Base-by-base conservation (phyloP, 2,113 vertebrate genomes). In the Rhinogobius similis region DNA sequence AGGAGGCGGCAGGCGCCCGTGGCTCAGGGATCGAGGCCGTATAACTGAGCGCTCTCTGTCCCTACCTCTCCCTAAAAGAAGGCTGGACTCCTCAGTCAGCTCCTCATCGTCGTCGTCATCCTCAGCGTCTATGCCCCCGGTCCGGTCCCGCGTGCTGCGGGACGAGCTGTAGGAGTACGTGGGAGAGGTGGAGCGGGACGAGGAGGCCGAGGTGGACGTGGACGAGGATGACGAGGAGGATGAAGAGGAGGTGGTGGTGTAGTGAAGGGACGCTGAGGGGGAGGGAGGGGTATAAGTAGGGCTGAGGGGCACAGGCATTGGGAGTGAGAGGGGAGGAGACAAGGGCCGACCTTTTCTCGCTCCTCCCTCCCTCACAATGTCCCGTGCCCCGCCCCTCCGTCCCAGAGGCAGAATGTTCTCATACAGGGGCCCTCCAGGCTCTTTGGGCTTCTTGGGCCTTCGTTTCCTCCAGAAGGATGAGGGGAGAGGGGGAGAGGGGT, bases 401-500 rank as follows among this genome's bases (percentile, higher is more conserved):
- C 93, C 93, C 90, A 90, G 87, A 62, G 87, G 92, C 66, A 88
- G 72, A 92, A 94, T 91, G 90, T 90, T 94, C 91, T 91, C 93
- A 72, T 93, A 94, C 39, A 89, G 77, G 48, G 90, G 90, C 72
- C 90, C 92, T 82, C 91, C 88, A 20, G 89, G 79, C 72, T 93
- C 94, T 81, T 94, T 92, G 73, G 92, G 88, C 74, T 93, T 94
- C 65, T 89, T 88, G 70, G 91, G 93, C 69, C 91, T 88, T 53
- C 93, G 91, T 68, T 92, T 93, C 78, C 93, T 90, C 92, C 92
- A 92, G 76, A 95, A 92, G 84, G 93, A 92, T 88, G 93, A 93
- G 75, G 93, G 91, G 83, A 93, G 93, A 91, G 91, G 92, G 88
- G 93, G 92, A 84, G 93, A 93, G 87, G 92, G 91, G 73, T 92